Conservation (phyloP, 2,888 invertebrate species). For the Cantharis flavilabris region DNA sequence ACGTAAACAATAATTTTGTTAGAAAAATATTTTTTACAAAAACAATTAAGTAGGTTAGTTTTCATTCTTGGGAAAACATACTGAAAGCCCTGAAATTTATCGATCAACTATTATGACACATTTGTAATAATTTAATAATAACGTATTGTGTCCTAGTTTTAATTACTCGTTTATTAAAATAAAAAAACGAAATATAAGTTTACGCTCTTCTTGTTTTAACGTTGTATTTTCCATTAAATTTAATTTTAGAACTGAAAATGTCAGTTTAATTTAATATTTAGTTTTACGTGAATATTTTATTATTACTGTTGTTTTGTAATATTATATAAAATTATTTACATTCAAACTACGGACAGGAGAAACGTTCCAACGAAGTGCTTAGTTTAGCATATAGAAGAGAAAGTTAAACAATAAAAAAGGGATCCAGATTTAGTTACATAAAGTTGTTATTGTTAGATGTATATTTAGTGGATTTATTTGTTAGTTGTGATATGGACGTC, state of each 20-base stretch:
- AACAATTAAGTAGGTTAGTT: background rate
- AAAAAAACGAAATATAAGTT: background rate
- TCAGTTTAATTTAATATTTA: background rate
- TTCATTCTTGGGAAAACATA: background rate
- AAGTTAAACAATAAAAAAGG: background rate
- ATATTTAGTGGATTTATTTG: constrained; percentile 18
- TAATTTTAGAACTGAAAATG: background rate
- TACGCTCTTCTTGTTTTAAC: background rate
- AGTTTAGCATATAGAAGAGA: background rate
- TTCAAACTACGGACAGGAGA: background rate
- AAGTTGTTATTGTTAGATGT: constrained; percentile 18
- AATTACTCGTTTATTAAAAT: background rate
- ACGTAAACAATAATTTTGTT: background rate
- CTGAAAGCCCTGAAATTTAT: background rate
- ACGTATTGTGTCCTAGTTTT: background rate
- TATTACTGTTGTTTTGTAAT: background rate
- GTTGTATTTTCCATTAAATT: background rate
- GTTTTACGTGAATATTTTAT: background rate
- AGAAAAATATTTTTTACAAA: background rate
- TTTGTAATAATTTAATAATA: background rate
- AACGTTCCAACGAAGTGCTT: background rate
- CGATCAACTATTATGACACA: background rate
- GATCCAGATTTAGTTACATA: constrained; percentile 9
- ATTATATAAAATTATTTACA: background rate
- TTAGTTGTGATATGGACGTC: constrained; percentile 26